phyloP scores from a whole-genome alignment of 2,888 invertebrate species.

The Lysandra bellargus region DNA sequence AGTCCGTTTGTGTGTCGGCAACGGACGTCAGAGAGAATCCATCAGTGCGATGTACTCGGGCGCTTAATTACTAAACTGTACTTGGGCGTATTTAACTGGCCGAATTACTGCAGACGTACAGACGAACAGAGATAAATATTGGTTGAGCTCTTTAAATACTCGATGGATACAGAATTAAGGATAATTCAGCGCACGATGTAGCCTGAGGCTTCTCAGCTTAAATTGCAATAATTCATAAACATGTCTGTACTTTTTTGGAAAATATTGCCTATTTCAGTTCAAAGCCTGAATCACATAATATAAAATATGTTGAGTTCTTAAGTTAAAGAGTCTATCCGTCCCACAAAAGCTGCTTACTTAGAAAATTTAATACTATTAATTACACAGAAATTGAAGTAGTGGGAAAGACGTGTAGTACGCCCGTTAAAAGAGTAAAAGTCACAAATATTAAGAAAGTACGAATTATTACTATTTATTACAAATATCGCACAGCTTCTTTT shows the following conservation, averaged over 20 bases:
- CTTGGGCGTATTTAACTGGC: slow-evolving; percentile 2
- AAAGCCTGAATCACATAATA: too few species aligned
- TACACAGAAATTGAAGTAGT: too few species aligned
- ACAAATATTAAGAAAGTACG: too few species aligned
- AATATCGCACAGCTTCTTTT: neutral
- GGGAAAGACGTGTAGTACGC: too few species aligned
- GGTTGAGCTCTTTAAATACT: neutral
- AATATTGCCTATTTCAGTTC: too few species aligned
- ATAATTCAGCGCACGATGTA: neutral
- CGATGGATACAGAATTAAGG: neutral
- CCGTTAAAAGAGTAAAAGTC: too few species aligned
- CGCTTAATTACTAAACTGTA: neutral
- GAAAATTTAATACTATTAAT: too few species aligned
- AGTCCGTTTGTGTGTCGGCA: neutral
- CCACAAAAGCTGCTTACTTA: too few species aligned
- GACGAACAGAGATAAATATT: neutral
- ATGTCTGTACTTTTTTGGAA: too few species aligned
- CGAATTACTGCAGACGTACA: neutral
- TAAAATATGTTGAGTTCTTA: too few species aligned
- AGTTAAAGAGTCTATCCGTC: too few species aligned
- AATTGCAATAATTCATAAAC: neutral
- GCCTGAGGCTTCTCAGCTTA: neutral
- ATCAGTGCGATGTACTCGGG: neutral
- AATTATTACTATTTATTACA: too few species aligned
- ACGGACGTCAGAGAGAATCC: neutral